Percentiles rank a stretch among this genome's conserved stretches.
Evolutionary conservation across 1,140 invertebrate species (phyloP).

Genomic region (Teleopsis dalmanni): DNA sequence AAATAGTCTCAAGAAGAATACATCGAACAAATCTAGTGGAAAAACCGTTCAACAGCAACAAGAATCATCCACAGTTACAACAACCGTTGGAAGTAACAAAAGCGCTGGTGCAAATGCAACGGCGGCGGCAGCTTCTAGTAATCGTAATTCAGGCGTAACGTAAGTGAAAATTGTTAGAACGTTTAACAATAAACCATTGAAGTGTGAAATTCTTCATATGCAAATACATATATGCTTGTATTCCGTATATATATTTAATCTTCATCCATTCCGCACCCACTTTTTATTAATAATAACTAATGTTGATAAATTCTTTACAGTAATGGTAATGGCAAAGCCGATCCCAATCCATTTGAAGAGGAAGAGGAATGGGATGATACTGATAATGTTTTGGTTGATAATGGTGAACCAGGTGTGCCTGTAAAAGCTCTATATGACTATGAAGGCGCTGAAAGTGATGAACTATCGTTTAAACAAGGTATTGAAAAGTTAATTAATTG

Average conservation of each 20-base stretch:
- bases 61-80: slow-evolving; percentile 38
- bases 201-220: neutral
- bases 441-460: slow-evolving; percentile 91
- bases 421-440: slow-evolving; percentile 95
- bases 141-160: slow-evolving; percentile 48
- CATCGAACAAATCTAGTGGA: slow-evolving; percentile 30
- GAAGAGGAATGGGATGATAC: slow-evolving; percentile 80
- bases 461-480: slow-evolving; percentile 95
- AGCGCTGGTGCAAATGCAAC: slow-evolving; percentile 18
- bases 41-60: slow-evolving; percentile 29
- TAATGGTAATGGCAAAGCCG: slow-evolving; percentile 50
- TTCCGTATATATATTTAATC: neutral
- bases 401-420: slow-evolving; percentile 84
- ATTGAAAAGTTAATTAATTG: slow-evolving; percentile 11
- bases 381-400: slow-evolving; percentile 74
- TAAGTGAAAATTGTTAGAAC: too few relatives aligned
- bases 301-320: too few relatives aligned
- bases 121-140: slow-evolving; percentile 15
- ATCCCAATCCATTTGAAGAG: slow-evolving; percentile 70
- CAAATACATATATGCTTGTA: too few relatives aligned
- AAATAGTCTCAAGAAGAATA: slow-evolving; percentile 39
- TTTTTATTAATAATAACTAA: too few relatives aligned
- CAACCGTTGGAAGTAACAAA: slow-evolving; percentile 33
- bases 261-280: too few relatives aligned
- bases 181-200: too few relatives aligned